Base-by-base conservation (phyloP, 2,797 vertebrate genomes). In the Silurus aristotelis region DNA sequence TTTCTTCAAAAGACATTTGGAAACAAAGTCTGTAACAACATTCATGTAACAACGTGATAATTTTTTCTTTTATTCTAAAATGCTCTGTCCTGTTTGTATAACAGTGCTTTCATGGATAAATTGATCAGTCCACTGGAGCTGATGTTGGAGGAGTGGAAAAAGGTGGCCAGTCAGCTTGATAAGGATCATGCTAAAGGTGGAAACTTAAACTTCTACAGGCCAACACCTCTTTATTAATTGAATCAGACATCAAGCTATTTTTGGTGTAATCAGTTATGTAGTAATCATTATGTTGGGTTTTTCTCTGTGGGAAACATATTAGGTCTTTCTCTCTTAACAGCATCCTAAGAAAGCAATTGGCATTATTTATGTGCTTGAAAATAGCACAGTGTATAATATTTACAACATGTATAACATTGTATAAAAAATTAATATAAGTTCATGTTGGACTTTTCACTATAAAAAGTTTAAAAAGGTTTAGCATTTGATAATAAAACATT, bases 131-230 rank as follows among this genome's bases (percentile, higher is more conserved):
- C 96, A 0, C 88, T 96, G 83, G 96, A 96, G 89, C 13, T 94
- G 72, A 96, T 95, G 87, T 95, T 96, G 87, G 96, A 96, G 83
- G 96, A 96, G 90, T 96, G 96, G 96, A 96, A 96, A 38, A 96
- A 96, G 85, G 93, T 92, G 78, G 94, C 95, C 27, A 92, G 91
- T 89, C 95, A 95, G 91, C 93, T 96, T 76, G 96, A 96, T 91
- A 96, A 96, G 86, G 96, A 96, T 87, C 96, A 96, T 0, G 94
- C 95, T 76, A 96, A 96, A 95, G 96, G 96, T 96, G 90, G 0
- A 82, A 61, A 55, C 58, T 38, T 6, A 61, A 1, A 9, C 13
- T 15, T 55, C 48, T 46, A 66, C 19, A 84, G 12, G 56, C 6
- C 63, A 75, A 15, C n/a, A 75, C 14, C n/a, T 48, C 43, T 72